Conservation (phyloP, 2,888 invertebrate genomes). For the Exephanes ischioxanthus region DNA sequence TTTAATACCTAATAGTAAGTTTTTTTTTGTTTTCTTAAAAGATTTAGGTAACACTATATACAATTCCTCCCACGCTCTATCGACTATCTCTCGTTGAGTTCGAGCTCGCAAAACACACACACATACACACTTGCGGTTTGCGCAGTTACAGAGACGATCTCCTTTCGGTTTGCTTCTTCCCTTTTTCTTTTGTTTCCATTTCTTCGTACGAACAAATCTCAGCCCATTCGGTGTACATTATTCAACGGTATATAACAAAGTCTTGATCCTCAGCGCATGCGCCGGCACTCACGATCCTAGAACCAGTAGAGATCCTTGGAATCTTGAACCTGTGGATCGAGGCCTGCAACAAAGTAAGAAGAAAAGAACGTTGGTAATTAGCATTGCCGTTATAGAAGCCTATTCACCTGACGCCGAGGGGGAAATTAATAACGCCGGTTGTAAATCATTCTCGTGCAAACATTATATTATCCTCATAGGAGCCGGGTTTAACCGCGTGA, state of each 20-base stretch:
- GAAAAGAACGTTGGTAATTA: conserved; percentile 40
- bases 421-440: neutral
- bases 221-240: conserved; percentile 46
- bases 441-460: neutral
- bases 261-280: conserved; percentile 58
- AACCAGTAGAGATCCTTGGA: conserved; percentile 83
- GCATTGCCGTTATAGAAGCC: neutral
- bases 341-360: conserved; percentile 77
- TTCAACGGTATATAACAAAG: conserved; percentile 66
- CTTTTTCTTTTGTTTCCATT: conserved; percentile 50
- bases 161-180: conserved; percentile 10
- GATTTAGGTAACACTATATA: conserved; percentile 82
- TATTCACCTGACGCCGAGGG: neutral
- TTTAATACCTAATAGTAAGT: conserved; percentile 75
- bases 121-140: neutral
- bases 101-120: conserved; percentile 26
- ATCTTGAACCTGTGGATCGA: conserved; percentile 82
- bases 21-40: conserved; percentile 73
- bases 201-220: conserved; percentile 49
- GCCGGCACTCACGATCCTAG: conserved; percentile 75
- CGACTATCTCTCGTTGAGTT: conserved; percentile 15
- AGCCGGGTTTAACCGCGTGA: conserved; percentile 17
- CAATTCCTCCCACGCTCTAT: conserved; percentile 65
- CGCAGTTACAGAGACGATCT: neutral
- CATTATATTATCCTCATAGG: conserved; percentile 5